Base-by-base conservation (phyloP, 2,113 vertebrate genomes). In the Alethe diademata region DNA sequence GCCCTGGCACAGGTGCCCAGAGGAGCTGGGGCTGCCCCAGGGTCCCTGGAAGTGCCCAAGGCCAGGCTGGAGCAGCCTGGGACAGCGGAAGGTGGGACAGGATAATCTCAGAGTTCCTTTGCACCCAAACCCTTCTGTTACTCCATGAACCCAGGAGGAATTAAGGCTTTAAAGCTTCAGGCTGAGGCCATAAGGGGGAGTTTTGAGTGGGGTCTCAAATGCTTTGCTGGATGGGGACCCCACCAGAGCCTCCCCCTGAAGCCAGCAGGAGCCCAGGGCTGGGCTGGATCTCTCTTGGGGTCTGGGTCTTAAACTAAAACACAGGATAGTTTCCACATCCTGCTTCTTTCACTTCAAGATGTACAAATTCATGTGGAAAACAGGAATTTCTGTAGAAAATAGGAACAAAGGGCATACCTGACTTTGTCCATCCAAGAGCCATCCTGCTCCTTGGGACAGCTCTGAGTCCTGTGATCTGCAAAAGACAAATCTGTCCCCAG, bases 1-100 rank as follows among this genome's bases (percentile, higher is more conserved):
- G 29, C 9, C 7, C 58, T 51, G 43, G 65, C 43, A 65, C 43
- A 65, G 48, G 17, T 85, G 33, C n/a, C 17, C 66, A 40, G 45
- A 79, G 60, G 0, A 53, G 38, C 66, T 58, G 38, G 2, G 80
- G 57, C 65, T 78, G 58, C 14, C 66, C 51, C 51, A 61, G 54
- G 33, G 35, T 47, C 58, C 38, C 43, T 72, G 73, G 38, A 0
- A 85, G 28, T 60, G 88, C 0, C 18, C 65, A 9, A 28, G 38
- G 38, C 18, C 60, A 66, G 60, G 53, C 0, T 86, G 60, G 50
- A 71, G 33, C 36, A 58, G 0, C 3, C 43, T 53, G 58, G 51
- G n/a, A 12, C 0, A 4, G 50, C 7, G 48, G 64, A 0, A 70
- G 11, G 7, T 43, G n/a, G 24, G 0, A 19, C 5, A 22, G 20